A percentile compares a stretch with the other conserved stretches of the same genome.
These are phyloP conservation scores for Pagetopsis macropterus DNA, from an alignment of 2,797 vertebrate genomes.

Conservation along the genomic window DNA sequence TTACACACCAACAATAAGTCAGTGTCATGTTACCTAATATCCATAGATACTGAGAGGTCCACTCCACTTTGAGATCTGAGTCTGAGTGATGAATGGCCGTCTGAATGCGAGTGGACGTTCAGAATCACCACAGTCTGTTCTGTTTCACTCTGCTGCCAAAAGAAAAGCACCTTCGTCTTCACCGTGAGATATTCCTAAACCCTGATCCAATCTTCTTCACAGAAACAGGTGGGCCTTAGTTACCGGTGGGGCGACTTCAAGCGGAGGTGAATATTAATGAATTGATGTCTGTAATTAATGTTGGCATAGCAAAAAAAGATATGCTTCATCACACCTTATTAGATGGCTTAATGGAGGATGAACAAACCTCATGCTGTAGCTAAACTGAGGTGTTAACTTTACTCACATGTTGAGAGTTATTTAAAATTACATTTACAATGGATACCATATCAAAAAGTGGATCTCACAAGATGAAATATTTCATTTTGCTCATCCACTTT, in stretches of 20 bases:
- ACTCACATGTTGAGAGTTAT: neutral
- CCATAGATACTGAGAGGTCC: slow-evolving; percentile 18
- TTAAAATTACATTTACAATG: slow-evolving; percentile 1
- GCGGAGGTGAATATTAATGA: slow-evolving; percentile 64
- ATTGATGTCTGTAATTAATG: slow-evolving; percentile 64
- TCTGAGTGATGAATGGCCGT: slow-evolving; percentile 72
- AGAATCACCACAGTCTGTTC: slow-evolving; percentile 78
- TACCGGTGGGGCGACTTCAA: slow-evolving; percentile 41
- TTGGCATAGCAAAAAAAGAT: slow-evolving; percentile 49
- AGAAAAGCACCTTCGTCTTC: slow-evolving; percentile 56
- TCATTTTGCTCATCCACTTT: slow-evolving; percentile 8
- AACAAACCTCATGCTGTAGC: neutral
- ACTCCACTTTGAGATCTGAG: slow-evolving; percentile 28
- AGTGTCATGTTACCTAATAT: neutral
- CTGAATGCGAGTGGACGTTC: slow-evolving; percentile 66
- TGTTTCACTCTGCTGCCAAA: slow-evolving; percentile 64
- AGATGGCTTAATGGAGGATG: slow-evolving; percentile 35
- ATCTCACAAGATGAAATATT: neutral
- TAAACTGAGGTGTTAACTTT: neutral
- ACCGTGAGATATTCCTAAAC: slow-evolving; percentile 31
- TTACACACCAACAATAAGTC: neutral
- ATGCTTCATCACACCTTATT: slow-evolving; percentile 26
- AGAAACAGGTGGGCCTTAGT: slow-evolving; percentile 73
- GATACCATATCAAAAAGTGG: slow-evolving; percentile 6
- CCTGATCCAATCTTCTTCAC: slow-evolving; percentile 66